Conservation (phyloP, 2,113 vertebrate species). For the Capreolus pygargus region DNA sequence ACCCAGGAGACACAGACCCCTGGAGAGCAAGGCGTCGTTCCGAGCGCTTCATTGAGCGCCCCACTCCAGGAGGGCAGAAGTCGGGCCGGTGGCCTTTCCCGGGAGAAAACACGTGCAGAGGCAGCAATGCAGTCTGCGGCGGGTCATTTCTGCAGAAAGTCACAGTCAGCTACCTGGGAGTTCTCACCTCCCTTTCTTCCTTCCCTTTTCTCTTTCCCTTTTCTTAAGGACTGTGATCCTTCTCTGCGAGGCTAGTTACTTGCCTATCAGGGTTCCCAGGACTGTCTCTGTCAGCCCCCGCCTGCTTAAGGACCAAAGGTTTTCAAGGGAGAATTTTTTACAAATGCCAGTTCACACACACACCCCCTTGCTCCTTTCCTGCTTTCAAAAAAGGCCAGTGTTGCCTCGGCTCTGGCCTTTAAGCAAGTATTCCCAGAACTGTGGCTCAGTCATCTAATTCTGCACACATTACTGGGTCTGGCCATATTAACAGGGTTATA, state of each 20-base stretch:
- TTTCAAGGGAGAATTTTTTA: slow-evolving; percentile 12
- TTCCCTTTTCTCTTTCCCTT: neutral
- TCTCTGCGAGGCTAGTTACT: slow-evolving; percentile 34
- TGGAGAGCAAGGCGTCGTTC: neutral
- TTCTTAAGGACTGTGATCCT: neutral
- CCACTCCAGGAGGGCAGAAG: neutral
- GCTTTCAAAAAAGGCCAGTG: neutral
- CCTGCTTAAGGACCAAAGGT: neutral
- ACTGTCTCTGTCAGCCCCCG: neutral
- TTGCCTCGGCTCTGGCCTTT: neutral
- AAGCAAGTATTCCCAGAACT: neutral
- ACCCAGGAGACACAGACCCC: neutral
- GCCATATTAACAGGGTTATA: neutral
- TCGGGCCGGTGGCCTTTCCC: neutral
- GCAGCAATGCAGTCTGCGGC: fast-evolving
- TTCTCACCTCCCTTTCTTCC: neutral
- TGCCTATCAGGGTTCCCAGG: neutral
- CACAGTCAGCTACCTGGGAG: neutral
- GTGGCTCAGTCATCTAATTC: neutral
- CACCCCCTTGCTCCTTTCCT: neutral
- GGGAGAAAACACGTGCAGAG: neutral
- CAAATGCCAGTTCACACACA: neutral
- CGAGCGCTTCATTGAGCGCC: fast-evolving
- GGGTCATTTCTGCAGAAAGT: neutral
- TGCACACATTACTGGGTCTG: neutral